Percentiles rank a stretch among this genome's conserved stretches.
Conservation (phyloP, 2,113 vertebrate species). For the Eulemur macaco region DNA sequence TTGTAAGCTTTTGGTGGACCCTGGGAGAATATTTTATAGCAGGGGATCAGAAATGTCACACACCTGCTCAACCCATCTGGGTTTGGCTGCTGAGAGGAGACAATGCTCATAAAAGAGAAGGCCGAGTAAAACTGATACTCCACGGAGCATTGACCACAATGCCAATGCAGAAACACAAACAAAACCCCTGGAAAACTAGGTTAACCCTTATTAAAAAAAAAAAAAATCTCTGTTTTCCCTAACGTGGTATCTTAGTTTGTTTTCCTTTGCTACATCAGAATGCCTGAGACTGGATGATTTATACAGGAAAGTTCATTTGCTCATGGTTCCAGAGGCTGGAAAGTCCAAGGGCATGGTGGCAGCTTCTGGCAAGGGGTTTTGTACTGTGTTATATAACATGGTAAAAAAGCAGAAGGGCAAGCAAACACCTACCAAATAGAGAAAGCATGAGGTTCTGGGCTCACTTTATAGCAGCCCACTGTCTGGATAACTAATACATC, state of each 20-base stretch:
- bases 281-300: background rate
- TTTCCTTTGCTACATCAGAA: background rate
- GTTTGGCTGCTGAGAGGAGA: background rate
- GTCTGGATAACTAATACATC: background rate
- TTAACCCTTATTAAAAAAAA: background rate
- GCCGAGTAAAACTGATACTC: background rate
- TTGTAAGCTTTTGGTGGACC: background rate
- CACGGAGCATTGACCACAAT: background rate
- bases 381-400: background rate
- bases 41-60: background rate
- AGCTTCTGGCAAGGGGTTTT: background rate
- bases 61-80: background rate
- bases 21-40: background rate
- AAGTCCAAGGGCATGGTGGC: background rate
- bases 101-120: background rate
- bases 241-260: background rate
- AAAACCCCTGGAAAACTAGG: background rate
- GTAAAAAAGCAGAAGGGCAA: background rate
- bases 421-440: background rate
- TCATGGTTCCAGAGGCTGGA: background rate
- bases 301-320: background rate
- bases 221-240: background rate
- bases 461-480: background rate
- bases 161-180: background rate
- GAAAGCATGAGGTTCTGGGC: background rate